phyloP scores from a whole-genome alignment of 2,113 vertebrate species.

The Cygnus atratus region DNA sequence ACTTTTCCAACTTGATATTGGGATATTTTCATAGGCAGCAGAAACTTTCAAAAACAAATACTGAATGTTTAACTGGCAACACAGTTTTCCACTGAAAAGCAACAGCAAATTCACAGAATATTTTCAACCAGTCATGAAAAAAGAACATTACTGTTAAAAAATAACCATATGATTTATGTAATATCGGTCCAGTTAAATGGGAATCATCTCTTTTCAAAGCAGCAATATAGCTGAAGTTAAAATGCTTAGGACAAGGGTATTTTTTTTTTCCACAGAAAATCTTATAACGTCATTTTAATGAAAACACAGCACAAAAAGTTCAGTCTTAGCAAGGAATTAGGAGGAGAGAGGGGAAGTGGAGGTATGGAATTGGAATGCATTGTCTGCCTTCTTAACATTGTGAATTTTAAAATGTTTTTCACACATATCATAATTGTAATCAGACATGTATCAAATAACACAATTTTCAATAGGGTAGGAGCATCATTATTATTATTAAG shows the following conservation, averaged over 20 bases:
- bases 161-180: not conserved
- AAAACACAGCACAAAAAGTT: not conserved
- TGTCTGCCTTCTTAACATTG: not conserved
- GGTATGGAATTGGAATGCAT: not conserved
- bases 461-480: not conserved
- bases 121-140: not conserved
- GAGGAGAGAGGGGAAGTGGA: not conserved
- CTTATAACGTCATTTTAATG: not conserved
- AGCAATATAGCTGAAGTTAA: not conserved
- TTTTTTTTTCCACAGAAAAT: not conserved
- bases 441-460: not conserved
- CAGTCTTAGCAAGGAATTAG: not conserved
- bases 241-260: not conserved
- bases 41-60: not conserved
- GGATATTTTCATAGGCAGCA: not conserved
- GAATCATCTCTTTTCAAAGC: not conserved
- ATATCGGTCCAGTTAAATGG: not conserved
- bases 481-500: not conserved
- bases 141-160: not conserved
- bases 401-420: not conserved
- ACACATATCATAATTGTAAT: not conserved
- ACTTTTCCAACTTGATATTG: not conserved
- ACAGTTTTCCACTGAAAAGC: not conserved
- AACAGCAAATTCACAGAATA: fast-evolving
- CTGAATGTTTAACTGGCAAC: not conserved